Evolutionary conservation across 92 coral and sea anemone species (phyloP).

Genomic region (Zoanthus sansibaricus): DNA sequence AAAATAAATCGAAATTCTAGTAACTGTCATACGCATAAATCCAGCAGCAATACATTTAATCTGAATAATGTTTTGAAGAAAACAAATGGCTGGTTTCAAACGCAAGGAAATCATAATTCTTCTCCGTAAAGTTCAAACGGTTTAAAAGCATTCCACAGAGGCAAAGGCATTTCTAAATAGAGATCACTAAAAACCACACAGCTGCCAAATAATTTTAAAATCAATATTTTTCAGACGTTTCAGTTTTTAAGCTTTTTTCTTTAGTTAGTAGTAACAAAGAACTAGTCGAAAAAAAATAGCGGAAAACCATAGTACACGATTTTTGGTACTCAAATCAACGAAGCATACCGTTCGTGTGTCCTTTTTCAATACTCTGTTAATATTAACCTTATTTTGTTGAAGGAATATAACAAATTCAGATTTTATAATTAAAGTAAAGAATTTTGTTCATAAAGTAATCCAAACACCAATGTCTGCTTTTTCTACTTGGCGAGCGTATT

Average conservation of each 20-base stretch:
- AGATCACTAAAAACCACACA: conserved; percentile 59
- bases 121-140: conserved; percentile 18
- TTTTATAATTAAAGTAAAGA: not conserved
- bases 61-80: not conserved
- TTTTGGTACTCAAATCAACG: not conserved
- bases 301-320: not conserved
- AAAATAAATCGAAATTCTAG: conserved; percentile 10
- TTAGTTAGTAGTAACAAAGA: not conserved
- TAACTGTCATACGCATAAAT: not conserved
- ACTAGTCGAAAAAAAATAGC: not conserved
- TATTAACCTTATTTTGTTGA: conserved; percentile 27
- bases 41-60: not conserved
- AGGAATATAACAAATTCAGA: conserved; percentile 22
- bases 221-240: not conserved
- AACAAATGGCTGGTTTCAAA: not conserved
- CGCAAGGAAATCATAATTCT: not conserved
- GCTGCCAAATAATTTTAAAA: conserved; percentile 1
- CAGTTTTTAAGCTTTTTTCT: not conserved
- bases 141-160: conserved; percentile 48
- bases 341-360: conserved; percentile 38
- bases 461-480: conserved; percentile 6
- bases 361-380: conserved; percentile 30
- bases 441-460: conserved; percentile 28
- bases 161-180: conserved; percentile 62
- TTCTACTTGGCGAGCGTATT: not conserved